phyloP scores from a whole-genome alignment of 1,140 invertebrate genomes.

The Aethina tumida region DNA sequence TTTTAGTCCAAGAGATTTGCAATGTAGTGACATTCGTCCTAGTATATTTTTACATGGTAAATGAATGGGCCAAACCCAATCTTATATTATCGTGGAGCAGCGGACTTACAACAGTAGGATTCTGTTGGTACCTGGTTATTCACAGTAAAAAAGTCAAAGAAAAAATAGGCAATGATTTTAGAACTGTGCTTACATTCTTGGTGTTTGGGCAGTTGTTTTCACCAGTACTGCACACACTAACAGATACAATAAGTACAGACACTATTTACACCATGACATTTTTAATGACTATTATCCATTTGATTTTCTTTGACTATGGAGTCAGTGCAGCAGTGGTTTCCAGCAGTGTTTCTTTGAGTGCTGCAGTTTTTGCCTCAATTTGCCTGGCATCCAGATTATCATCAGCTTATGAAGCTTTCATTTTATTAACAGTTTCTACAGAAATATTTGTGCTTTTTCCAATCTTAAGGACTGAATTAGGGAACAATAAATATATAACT shows the following conservation, averaged over 20 bases:
- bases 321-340: conserved; percentile 68
- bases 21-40: conserved; percentile 66
- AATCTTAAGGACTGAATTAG: conserved; percentile 54
- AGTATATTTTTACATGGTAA: conserved; percentile 63
- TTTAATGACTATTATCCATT: conserved; percentile 77
- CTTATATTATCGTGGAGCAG: conserved; percentile 47
- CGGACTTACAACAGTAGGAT: conserved; percentile 43
- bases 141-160: conserved; percentile 11
- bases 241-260: conserved; percentile 92
- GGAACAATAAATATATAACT: conserved; percentile 34
- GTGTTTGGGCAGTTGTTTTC: conserved; percentile 78
- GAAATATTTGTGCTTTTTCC: conserved; percentile 84
- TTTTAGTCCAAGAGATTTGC: conserved; percentile 65
- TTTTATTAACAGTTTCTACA: conserved; percentile 75
- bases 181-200: conserved; percentile 67
- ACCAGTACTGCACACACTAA: conserved; percentile 87
- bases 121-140: conserved; percentile 42
- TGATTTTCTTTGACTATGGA: conserved; percentile 89
- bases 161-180: conserved; percentile 27
- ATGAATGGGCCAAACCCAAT: conserved; percentile 51
- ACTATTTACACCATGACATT: conserved; percentile 89
- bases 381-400: conserved; percentile 86
- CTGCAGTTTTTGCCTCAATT: conserved; percentile 85
- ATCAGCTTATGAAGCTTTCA: conserved; percentile 77
- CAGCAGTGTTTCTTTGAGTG: conserved; percentile 78